Base-by-base conservation (phyloP, 2,797 vertebrate genomes). In the Saguinus oedipus region DNA sequence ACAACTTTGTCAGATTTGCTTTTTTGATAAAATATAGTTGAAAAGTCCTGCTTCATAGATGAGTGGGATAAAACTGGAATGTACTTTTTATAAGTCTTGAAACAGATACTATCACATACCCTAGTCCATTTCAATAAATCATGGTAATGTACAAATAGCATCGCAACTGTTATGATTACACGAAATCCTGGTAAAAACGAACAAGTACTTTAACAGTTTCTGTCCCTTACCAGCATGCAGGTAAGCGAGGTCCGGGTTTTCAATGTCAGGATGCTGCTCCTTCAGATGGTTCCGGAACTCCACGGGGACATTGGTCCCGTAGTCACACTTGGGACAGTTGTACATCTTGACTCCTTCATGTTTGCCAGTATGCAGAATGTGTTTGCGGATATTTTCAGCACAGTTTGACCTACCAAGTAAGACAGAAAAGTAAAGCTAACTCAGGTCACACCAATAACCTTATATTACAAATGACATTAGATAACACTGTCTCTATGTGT, bases 321-420 rank as follows among this genome's bases (percentile, higher is more conserved):
- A 99, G 96, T 98, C 98, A 95, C 99, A 99, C 95, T 99, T 99
- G 81, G 99, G 99, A 97, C 99, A 99, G 98, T 99, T 99, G 98
- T 99, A 99, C 99, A 99, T 99, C 98, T 99, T 99, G 55, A 99
- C 99, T 1, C 99, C 99, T 98, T 99, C 99, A 3, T 99, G 99
- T 92, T 99, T 99, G 94, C 99, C 99, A 0, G 99, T 99, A 96
- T 99, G 99, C 27, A 99, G 98, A 90, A 99, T 99, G 98, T 99
- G 99, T 97, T 99, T 99, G 82, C 99, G 99, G 98, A 99, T 99
- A 98, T 99, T 99, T 98, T 99, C 99, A 6, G 99, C 99, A 97
- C 99, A 99, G 98, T 99, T 99, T n/a, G 99, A 99, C 98, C 99
- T 99, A 95, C 72, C 92, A 55, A 64, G 22, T 0, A 10, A 91